Percentiles rank a stretch among this genome's conserved stretches.
Evolutionary conservation across 2,113 vertebrate species (phyloP).

Genomic region (Galemys pyrenaicus): DNA sequence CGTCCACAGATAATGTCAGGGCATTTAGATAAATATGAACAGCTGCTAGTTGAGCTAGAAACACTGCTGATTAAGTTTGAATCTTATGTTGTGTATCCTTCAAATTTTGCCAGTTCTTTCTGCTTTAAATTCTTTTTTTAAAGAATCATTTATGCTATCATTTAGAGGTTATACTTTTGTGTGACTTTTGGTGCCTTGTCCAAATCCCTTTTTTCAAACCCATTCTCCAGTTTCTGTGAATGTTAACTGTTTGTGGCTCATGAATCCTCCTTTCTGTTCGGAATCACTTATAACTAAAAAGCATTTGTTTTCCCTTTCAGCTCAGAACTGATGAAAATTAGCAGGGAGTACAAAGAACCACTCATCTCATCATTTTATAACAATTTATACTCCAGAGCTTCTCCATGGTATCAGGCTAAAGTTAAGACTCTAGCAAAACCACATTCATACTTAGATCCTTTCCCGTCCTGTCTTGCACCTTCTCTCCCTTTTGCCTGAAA

Average conservation of each 20-base stretch:
- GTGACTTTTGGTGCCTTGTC: neutral
- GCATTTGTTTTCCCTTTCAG: neutral
- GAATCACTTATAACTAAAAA: neutral
- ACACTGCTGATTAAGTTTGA: neutral
- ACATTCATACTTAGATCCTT: neutral
- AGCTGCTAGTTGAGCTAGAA: neutral
- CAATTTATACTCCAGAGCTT: neutral
- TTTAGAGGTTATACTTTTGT: neutral
- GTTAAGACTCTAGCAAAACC: neutral
- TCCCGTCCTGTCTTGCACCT: too few species aligned
- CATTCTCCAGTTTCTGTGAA: neutral
- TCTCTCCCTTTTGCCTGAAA: neutral
- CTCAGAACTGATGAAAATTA: neutral
- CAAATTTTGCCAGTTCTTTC: neutral
- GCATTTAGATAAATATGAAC: neutral
- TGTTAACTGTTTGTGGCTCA: neutral
- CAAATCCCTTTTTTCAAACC: neutral
- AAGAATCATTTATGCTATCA: neutral
- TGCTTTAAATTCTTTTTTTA: slow-evolving; percentile 21
- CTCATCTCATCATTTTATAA: neutral
- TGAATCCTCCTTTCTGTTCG: neutral
- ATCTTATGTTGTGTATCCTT: slow-evolving; percentile 9
- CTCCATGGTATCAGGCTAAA: neutral
- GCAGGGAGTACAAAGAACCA: neutral
- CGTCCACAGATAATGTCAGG: neutral